Evolutionary conservation across 2,797 vertebrate species (phyloP), one percentile per base, ranked within the genome.

Genomic region (Peromyscus melanophrys): DNA sequence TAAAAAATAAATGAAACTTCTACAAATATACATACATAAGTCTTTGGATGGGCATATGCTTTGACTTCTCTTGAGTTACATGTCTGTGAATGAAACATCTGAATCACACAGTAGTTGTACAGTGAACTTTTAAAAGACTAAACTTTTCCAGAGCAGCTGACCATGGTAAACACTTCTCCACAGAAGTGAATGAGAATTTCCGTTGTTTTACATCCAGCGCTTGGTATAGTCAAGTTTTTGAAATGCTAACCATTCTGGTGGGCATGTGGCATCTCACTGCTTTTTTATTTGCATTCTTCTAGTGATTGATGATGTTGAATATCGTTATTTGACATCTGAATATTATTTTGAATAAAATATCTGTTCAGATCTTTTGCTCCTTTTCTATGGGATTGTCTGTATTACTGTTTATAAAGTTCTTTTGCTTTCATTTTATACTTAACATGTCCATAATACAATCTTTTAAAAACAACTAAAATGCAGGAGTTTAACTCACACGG

Each of bases 281-380:
- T 69, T 86, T 63, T 82, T 91, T 89, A 92, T 83, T 95, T 92
- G 11, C 9, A 93, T 78, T 82, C 89, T 21, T 25, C 27, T 92
- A 92, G 96, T 94, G 16, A 88, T 23, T 90, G 83, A 93, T 57
- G 6, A 80, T 75, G 4, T 61, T 49, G 16, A 75, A n/a, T 5
- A 71, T 88, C 61, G 76, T 96, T 91, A 96, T 95, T 90, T 89
- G 63, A 89, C 19, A 94, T 63, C 23, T 83, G 0, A n/a, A 90
- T 81, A 94, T 61, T 83, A n/a, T 84, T 57, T 76, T 90, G 87
- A 37, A 25, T 75, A 76, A 94, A 91, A 76, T 78, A 23, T 73
- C 37, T 85, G 1, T 92, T 96, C n/a, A 89, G 86, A 75, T 73
- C 6, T 88, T 95, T 77, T 89, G 80, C 55, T 52, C 65, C 86